phyloP scores from a whole-genome alignment of 2,797 vertebrate genomes.

The Atherinosoma microstoma region DNA sequence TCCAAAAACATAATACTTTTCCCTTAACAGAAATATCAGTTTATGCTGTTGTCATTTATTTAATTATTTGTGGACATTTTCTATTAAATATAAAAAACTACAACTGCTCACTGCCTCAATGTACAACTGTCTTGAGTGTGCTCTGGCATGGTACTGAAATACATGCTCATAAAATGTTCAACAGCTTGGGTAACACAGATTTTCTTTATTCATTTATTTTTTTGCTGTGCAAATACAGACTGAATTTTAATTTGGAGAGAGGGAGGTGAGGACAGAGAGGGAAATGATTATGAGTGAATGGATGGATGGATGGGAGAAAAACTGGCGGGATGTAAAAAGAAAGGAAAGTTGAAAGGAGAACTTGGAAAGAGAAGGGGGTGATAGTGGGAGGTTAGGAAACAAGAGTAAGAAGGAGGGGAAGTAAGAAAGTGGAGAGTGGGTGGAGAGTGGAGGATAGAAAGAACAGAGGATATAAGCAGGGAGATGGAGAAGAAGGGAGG shows the following conservation, averaged over 20 bases:
- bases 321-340: not conserved
- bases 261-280: constrained; percentile 1
- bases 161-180: constrained; percentile 14
- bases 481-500: constrained; percentile 5
- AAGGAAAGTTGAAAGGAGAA: not conserved
- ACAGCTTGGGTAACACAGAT: constrained; percentile 15
- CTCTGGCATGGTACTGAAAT: constrained; percentile 13
- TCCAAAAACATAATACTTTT: constrained; percentile 5
- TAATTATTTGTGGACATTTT: not conserved
- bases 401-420: not conserved
- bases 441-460: constrained; percentile 2
- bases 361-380: not conserved
- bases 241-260: constrained; percentile 34
- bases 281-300: constrained; percentile 21
- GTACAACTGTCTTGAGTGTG: constrained; percentile 5
- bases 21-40: constrained; percentile 9
- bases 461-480: constrained; percentile 9
- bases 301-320: constrained; percentile 14
- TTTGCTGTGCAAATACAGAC: constrained; percentile 30
- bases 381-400: not conserved
- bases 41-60: not conserved
- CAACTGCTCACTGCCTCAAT: constrained; percentile 5
- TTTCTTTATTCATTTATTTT: not conserved
- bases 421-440: not conserved
- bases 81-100: constrained; percentile 29